A percentile compares a stretch with the other conserved stretches of the same genome.
phyloP scores from a whole-genome alignment of 2,113 vertebrate species.

The Orycteropus afer region DNA sequence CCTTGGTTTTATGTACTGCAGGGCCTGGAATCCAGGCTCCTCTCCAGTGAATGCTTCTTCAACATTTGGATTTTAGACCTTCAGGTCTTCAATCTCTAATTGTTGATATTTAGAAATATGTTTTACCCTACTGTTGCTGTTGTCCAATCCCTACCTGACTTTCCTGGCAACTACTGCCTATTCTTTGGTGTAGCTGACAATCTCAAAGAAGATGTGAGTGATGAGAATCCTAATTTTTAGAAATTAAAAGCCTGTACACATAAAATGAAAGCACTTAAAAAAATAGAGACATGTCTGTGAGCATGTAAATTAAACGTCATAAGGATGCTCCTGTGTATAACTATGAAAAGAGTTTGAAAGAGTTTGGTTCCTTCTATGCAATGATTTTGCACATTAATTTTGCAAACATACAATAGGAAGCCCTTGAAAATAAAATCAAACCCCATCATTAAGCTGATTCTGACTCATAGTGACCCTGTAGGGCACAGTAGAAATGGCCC shows the following conservation, averaged over 20 bases:
- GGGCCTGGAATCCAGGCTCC: background rate
- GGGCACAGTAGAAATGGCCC: background rate
- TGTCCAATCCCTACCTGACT: background rate
- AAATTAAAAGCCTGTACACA: background rate
- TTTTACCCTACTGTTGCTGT: background rate
- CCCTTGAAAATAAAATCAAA: conserved; percentile 61
- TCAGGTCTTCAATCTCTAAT: background rate
- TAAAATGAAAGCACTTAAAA: conserved; percentile 2
- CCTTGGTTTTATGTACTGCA: background rate
- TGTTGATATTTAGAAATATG: background rate
- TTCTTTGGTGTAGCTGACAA: background rate
- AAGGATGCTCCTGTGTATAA: background rate
- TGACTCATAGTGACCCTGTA: background rate
- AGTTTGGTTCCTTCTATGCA: background rate
- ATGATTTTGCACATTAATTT: conserved; percentile 42
- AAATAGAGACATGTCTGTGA: background rate
- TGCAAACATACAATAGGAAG: background rate
- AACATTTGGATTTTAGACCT: background rate
- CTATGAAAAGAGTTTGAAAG: background rate
- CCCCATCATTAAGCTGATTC: background rate
- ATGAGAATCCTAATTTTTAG: no score
- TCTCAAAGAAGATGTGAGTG: background rate
- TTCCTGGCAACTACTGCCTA: background rate
- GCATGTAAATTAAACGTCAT: background rate
- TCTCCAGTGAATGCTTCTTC: background rate